These are phyloP conservation scores for Glossosoma conforme DNA, from an alignment of 1,140 invertebrate genomes.

Conservation along the genomic window DNA sequence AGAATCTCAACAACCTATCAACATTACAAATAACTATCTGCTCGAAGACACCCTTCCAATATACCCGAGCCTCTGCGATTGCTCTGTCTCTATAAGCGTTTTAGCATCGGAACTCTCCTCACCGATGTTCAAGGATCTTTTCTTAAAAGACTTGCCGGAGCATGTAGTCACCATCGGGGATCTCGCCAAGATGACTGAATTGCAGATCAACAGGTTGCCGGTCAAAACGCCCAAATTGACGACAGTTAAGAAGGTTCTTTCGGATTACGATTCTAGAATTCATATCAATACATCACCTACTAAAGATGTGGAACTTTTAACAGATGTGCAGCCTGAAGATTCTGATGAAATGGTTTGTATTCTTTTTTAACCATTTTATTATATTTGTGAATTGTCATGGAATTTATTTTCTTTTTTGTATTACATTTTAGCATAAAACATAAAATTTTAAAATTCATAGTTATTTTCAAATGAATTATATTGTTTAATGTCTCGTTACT, in stretches of 20 bases:
- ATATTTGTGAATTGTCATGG: too few species aligned
- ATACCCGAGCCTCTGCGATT: slow-evolving; percentile 38
- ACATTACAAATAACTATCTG: slow-evolving; percentile 39
- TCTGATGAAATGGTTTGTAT: slow-evolving; percentile 1
- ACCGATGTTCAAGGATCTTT: slow-evolving; percentile 36
- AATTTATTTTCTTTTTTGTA: too few species aligned
- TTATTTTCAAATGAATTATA: too few species aligned
- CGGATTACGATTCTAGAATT: slow-evolving; percentile 34
- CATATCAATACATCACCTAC: too few species aligned
- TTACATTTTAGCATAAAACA: too few species aligned
- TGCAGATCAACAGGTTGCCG: slow-evolving; percentile 46
- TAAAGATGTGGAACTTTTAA: too few species aligned
- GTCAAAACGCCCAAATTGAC: slow-evolving; percentile 46
- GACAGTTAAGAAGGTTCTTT: slow-evolving; percentile 39
- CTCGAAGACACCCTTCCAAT: slow-evolving; percentile 42
- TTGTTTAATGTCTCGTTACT: too few species aligned
- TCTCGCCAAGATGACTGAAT: slow-evolving; percentile 47
- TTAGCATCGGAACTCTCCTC: slow-evolving; percentile 43
- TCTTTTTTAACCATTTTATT: too few species aligned
- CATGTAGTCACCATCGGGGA: slow-evolving; percentile 48
- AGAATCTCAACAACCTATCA: slow-evolving; percentile 33
- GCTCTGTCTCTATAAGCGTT: slow-evolving; percentile 38
- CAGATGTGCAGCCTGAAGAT: too few species aligned
- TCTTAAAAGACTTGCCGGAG: slow-evolving; percentile 42
- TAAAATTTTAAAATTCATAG: too few species aligned